Evolutionary conservation across 2,888 invertebrate species (phyloP).

Genomic region (Amphipoea lucens): DNA sequence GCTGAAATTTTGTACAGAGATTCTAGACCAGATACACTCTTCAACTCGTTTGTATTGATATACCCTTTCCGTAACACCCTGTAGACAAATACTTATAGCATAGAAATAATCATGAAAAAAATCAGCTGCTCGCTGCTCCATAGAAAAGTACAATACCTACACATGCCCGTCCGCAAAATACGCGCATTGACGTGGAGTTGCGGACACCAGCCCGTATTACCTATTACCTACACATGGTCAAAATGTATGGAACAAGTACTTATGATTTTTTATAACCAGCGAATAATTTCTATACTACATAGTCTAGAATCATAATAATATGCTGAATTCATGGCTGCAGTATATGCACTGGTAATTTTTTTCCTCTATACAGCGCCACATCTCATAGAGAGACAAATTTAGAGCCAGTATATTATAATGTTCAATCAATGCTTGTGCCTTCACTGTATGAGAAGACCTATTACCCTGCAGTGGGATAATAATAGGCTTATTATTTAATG

Average conservation of each 20-base stretch:
- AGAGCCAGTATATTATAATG: not conserved
- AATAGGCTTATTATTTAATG: not conserved
- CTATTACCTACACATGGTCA: not conserved
- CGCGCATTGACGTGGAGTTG: too few relatives aligned
- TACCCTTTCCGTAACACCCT: too few relatives aligned
- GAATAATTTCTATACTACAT: not conserved
- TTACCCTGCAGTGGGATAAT: not conserved
- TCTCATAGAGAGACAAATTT: not conserved
- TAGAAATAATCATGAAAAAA: not conserved
- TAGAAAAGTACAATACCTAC: not conserved
- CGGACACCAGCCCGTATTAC: too few relatives aligned
- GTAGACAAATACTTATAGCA: too few relatives aligned
- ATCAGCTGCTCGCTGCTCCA: not conserved
- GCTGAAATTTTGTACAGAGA: too few relatives aligned
- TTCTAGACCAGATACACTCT: too few relatives aligned
- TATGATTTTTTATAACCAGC: not conserved
- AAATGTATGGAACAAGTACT: too few relatives aligned
- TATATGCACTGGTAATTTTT: not conserved
- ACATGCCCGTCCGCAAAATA: too few relatives aligned
- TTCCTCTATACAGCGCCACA: not conserved
- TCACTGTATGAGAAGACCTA: not conserved
- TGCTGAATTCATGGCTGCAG: not conserved
- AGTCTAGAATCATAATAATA: not conserved
- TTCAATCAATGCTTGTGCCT: not conserved
- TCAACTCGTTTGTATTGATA: too few relatives aligned